Conservation (phyloP, 1,140 invertebrate species). For the Nephila pilipes region DNA sequence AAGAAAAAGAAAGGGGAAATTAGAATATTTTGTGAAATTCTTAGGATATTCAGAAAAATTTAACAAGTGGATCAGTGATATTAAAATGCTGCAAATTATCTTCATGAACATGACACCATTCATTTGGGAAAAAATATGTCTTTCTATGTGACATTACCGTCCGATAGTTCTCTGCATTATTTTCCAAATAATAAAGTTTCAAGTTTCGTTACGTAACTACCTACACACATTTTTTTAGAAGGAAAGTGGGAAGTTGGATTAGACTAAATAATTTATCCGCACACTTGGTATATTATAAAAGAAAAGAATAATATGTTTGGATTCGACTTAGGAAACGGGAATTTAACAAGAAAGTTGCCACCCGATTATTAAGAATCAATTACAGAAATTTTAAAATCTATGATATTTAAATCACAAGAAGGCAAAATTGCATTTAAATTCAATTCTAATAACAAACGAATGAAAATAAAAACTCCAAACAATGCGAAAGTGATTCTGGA, state of each 20-base stretch:
- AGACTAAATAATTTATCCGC: constrained; percentile 19
- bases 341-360: not conserved
- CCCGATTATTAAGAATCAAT: constrained; percentile 6
- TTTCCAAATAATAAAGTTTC: constrained; percentile 7
- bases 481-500: too few species aligned
- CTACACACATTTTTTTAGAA: not conserved
- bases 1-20: not conserved
- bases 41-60: constrained; percentile 14
- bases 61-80: constrained; percentile 23
- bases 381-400: not conserved
- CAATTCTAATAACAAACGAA: not conserved
- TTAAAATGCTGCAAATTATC: constrained; percentile 9
- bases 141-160: not conserved
- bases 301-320: not conserved
- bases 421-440: not conserved
- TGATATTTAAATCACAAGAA: not conserved
- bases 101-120: not conserved
- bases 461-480: not conserved
- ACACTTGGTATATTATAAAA: constrained; percentile 23
- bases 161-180: too few species aligned
- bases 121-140: not conserved
- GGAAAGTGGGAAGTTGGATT: constrained; percentile 41
- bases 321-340: constrained; percentile 13
- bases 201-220: not conserved
- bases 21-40: not conserved